Evolutionary conservation across 2,797 vertebrate genomes (phyloP).

Genomic region (Macropus fuliginosus): DNA sequence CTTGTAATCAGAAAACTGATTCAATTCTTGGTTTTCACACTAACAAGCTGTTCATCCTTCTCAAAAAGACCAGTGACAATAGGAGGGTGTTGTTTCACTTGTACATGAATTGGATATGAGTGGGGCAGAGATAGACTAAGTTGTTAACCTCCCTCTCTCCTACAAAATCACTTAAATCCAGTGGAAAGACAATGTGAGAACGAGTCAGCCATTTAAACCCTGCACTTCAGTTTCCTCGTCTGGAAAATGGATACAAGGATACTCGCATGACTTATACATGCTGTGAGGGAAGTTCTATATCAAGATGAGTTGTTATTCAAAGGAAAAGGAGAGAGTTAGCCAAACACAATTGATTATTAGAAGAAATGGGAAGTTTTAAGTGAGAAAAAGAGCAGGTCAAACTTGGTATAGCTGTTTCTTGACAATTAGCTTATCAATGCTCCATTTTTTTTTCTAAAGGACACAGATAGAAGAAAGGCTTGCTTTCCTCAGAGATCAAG

Average conservation of each 20-base stretch:
- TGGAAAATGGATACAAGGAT: neutral
- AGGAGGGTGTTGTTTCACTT: neutral
- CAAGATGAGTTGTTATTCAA: neutral
- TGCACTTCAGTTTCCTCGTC: neutral
- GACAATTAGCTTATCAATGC: neutral
- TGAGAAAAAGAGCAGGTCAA: neutral
- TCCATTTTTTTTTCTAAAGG: neutral
- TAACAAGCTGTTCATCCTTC: neutral
- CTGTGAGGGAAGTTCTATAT: neutral
- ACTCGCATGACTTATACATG: neutral
- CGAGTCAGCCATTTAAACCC: neutral
- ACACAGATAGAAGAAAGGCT: conserved; percentile 1
- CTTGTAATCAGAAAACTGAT: neutral
- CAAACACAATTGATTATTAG: neutral
- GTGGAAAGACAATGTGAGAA: neutral
- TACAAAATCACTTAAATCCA: neutral
- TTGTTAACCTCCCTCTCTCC: neutral
- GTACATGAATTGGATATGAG: neutral
- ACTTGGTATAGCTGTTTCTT: neutral
- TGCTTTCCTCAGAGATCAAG: neutral
- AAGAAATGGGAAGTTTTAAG: neutral
- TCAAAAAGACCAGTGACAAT: neutral
- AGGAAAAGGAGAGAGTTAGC: neutral
- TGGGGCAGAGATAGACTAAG: neutral
- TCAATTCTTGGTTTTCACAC: neutral